These are phyloP conservation scores for Prorops nasuta DNA, from an alignment of 1,140 invertebrate species.

Conservation along the genomic window DNA sequence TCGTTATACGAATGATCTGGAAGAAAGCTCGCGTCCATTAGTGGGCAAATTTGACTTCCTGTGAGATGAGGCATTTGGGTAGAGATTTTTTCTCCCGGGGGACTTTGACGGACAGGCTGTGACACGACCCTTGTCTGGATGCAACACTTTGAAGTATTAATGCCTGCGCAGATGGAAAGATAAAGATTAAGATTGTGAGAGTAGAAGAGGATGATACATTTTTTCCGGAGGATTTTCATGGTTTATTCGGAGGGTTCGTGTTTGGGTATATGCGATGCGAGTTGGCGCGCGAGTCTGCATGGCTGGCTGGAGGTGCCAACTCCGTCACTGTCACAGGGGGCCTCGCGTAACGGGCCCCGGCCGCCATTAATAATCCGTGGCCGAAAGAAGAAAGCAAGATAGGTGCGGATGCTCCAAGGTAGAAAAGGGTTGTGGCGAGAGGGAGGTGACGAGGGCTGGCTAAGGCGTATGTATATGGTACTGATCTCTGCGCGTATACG, in stretches of 20 bases:
- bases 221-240: too few relatives aligned
- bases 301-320: conserved; percentile 26
- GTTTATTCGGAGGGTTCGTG: too few relatives aligned
- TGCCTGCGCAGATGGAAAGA: too few relatives aligned
- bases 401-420: conserved; percentile 3
- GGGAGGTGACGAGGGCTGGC: conserved; percentile 2
- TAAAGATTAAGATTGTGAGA: not conserved
- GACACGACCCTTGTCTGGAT: too few relatives aligned
- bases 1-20: too few relatives aligned
- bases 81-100: too few relatives aligned
- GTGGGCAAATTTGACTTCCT: too few relatives aligned
- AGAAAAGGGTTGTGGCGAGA: not conserved
- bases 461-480: conserved; percentile 12
- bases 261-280: too few relatives aligned
- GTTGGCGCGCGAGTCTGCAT: not conserved
- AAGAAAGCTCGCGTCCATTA: too few relatives aligned
- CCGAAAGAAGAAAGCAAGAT: conserved; percentile 34
- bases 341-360: conserved; percentile 21
- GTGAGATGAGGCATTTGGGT: too few relatives aligned
- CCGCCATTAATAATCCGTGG: conserved; percentile 40
- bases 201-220: not conserved
- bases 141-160: too few relatives aligned
- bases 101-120: too few relatives aligned
- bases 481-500: not conserved
- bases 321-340: conserved; percentile 37